Base-by-base conservation (phyloP, 1,140 invertebrate genomes). In the Eurosta solidaginis region DNA sequence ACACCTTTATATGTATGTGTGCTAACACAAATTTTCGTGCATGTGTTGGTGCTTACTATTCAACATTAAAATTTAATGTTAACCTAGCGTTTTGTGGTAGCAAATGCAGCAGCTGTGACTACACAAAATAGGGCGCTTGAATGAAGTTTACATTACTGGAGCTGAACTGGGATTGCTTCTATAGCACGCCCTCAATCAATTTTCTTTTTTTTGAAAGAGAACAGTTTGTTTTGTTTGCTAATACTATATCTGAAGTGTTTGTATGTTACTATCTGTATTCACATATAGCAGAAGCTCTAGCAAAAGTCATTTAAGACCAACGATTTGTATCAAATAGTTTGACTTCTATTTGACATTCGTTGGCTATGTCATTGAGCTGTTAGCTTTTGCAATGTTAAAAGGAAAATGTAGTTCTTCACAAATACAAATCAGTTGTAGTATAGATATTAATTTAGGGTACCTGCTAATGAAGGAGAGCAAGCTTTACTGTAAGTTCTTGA, bases 301-400 rank as follows among this genome's bases (percentile, higher is more conserved):
- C n/a, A n/a, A n/a, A n/a, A 36, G 17, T 20, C 27, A 68, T 14
- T 40, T 68, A 36, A 68, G 59, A 9, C 17, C 17, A 17, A 33
- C 59, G 59, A 40, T 68, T 42, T 68, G 36, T 68, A 68, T 36
- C 40, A 68, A 68, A 36, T 40, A 68, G 59, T 68, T 59, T 17
- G 52, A 59, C 52, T 59, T 59, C 33, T 68, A 68, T 68, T 68
- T 68, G 59, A 68, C 59, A 68, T 68, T 68, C 17, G 59, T 20
- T 20, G 33, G 20, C 29, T 40, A 40, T 68, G 59, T 68, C 59
- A 68, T 68, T 68, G 59, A 36, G 27, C 59, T 42, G 59, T n/a
- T 29, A 40, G 59, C 33, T 20, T 40, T 68, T 20, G 33, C 36
- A 36, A 68, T 40, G n/a, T 42, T 5, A 9, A 6, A n/a, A n/a